Evolutionary conservation across 2,888 invertebrate genomes (phyloP).

Genomic region (Suillia variegata): DNA sequence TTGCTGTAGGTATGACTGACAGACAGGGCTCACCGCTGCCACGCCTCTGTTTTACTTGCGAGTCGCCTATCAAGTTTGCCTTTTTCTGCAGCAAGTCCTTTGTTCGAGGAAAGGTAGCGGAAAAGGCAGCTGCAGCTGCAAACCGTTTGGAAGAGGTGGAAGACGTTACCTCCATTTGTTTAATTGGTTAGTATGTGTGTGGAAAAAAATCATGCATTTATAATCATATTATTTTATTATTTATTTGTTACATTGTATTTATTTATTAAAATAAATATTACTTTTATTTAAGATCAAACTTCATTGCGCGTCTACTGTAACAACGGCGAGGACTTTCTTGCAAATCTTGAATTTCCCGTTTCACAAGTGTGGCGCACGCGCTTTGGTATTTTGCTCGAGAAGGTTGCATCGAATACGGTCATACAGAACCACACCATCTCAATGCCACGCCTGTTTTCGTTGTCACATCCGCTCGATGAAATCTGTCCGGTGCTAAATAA

Average conservation of each 20-base stretch:
- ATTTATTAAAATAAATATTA: background rate
- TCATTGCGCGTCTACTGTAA: constrained; percentile 78
- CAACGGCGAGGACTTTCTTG: constrained; percentile 82
- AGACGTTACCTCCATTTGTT: constrained; percentile 50
- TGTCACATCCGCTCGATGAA: constrained; percentile 90
- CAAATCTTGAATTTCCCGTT: constrained; percentile 80
- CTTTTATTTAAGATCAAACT: constrained; percentile 66
- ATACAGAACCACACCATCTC: constrained; percentile 60
- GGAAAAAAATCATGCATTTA: background rate
- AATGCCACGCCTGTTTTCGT: constrained; percentile 81
- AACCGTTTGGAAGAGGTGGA: constrained; percentile 33
- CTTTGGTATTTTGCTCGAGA: constrained; percentile 85
- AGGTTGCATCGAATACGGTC: constrained; percentile 63
- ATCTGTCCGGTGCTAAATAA: constrained; percentile 82
- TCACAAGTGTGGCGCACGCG: constrained; percentile 83
- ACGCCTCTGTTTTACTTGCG: constrained; percentile 75
- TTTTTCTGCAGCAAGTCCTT: constrained; percentile 71
- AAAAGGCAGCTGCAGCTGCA: constrained; percentile 24
- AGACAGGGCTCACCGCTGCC: too few relatives aligned
- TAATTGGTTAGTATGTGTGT: constrained; percentile 42
- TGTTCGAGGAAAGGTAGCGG: constrained; percentile 53
- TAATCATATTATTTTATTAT: background rate
- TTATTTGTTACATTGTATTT: background rate
- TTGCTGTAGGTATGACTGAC: too few relatives aligned
- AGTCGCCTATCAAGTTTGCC: constrained; percentile 81